phyloP scores from a whole-genome alignment of 1,140 invertebrate species.

The Drosophila biarmipes region DNA sequence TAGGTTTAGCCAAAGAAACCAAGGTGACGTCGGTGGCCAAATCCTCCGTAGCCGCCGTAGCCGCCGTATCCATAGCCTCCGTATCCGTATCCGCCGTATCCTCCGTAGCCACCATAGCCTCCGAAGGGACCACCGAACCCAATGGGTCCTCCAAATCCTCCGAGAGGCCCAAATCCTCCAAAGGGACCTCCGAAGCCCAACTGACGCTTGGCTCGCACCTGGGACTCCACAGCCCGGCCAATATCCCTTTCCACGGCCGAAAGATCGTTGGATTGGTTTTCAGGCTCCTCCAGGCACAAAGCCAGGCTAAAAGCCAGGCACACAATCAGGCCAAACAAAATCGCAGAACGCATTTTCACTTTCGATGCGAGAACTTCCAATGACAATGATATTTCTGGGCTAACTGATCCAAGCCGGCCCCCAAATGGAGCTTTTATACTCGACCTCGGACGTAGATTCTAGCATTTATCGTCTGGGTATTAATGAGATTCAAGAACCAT shows the following conservation, averaged over 20 bases:
- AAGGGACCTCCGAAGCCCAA: conserved; percentile 7
- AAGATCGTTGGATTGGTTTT: conserved; percentile 32
- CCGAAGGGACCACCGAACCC: conserved; percentile 4
- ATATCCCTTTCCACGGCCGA: conserved; percentile 35
- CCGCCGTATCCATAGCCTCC: conserved; percentile 16
- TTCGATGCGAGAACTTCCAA: conserved; percentile 14
- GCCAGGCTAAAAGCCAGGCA: conserved; percentile 29
- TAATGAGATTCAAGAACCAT: conserved; percentile 77
- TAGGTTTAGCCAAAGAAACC: conserved; percentile 16
- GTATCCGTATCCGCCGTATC: conserved; percentile 3
- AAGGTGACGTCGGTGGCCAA: not conserved
- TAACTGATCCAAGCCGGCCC: conserved; percentile 46
- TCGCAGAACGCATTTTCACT: conserved; percentile 53
- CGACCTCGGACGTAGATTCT: not conserved
- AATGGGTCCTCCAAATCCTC: not conserved
- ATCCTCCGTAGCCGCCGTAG: conserved; percentile 28
- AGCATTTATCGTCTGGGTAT: conserved; percentile 60
- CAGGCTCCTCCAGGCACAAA: conserved; percentile 10
- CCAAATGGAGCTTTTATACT: conserved; percentile 44
- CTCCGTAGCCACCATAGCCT: conserved; percentile 30
- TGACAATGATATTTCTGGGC: conserved; percentile 27
- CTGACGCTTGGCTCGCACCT: conserved; percentile 57
- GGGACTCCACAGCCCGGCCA: conserved; percentile 28
- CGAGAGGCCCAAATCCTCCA: not conserved
- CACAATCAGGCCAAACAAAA: conserved; percentile 47